Evolutionary conservation across 2,888 invertebrate species (phyloP).

Genomic region (Acleris emargana): DNA sequence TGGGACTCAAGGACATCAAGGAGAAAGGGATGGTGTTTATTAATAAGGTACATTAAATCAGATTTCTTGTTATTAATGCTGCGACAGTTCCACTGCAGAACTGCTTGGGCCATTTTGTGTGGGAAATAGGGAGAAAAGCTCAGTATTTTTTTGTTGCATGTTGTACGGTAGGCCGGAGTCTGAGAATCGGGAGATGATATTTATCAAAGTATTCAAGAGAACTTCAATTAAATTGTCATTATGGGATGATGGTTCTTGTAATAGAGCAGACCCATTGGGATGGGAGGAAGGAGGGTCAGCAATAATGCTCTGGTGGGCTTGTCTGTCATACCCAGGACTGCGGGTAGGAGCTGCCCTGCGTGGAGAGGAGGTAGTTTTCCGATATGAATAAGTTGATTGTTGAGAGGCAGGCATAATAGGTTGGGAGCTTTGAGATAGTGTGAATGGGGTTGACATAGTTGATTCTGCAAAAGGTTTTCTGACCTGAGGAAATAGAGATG

Average conservation of each 20-base stretch:
- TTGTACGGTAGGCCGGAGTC: slow-evolving; percentile 2
- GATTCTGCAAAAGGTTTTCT: not conserved
- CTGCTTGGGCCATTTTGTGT: slow-evolving; percentile 1
- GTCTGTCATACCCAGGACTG: not conserved
- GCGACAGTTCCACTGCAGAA: slow-evolving; percentile 14
- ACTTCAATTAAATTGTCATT: not conserved
- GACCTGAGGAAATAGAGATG: too few species aligned
- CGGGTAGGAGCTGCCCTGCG: not conserved
- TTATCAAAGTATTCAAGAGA: not conserved
- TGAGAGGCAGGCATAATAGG: not conserved
- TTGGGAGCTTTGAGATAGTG: not conserved
- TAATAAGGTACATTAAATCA: too few species aligned
- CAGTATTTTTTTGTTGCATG: not conserved
- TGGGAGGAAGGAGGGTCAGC: not conserved
- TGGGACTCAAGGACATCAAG: slow-evolving; percentile 7
- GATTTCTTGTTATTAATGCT: slow-evolving; percentile 13
- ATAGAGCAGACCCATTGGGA: not conserved
- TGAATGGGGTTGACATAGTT: not conserved
- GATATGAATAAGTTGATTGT: not conserved
- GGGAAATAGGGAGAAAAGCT: not conserved
- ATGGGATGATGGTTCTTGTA: not conserved
- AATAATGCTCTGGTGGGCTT: not conserved
- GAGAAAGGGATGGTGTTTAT: slow-evolving; percentile 6
- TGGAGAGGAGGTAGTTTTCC: not conserved
- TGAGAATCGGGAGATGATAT: slow-evolving; percentile 1